Conservation (phyloP, 2,797 vertebrate genomes). For the Pseudochirops corinnae region DNA sequence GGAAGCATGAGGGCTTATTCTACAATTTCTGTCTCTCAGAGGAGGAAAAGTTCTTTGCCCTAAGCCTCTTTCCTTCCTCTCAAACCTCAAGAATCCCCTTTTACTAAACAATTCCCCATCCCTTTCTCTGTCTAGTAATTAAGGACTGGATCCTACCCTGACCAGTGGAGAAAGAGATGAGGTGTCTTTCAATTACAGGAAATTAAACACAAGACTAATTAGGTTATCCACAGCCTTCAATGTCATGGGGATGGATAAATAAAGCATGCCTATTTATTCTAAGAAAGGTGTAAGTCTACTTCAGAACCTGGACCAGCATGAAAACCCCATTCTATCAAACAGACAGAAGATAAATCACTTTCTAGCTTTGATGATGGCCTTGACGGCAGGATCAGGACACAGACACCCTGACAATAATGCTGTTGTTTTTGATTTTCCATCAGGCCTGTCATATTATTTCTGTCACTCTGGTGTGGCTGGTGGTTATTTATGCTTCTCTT, state of each 20-base stretch:
- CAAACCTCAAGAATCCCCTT: not conserved
- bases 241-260: not conserved
- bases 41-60: not conserved
- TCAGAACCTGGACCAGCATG: not conserved
- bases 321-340: not conserved
- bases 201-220: not conserved
- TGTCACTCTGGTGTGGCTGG: not conserved
- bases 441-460: not conserved
- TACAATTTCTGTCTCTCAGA: not conserved
- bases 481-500: constrained; percentile 6
- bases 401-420: not conserved
- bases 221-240: not conserved
- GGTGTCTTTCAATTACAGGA: not conserved
- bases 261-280: not conserved
- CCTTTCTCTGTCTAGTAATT: not conserved
- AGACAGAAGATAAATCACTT: not conserved
- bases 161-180: not conserved
- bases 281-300: not conserved
- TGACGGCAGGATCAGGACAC: not conserved
- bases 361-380: not conserved
- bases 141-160: not conserved
- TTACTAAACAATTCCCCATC: not conserved
- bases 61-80: not conserved
- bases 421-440: not conserved
- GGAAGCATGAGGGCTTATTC: not conserved